Base-by-base conservation (phyloP, 2,888 invertebrate genomes). In the Priocnemis perturbator region DNA sequence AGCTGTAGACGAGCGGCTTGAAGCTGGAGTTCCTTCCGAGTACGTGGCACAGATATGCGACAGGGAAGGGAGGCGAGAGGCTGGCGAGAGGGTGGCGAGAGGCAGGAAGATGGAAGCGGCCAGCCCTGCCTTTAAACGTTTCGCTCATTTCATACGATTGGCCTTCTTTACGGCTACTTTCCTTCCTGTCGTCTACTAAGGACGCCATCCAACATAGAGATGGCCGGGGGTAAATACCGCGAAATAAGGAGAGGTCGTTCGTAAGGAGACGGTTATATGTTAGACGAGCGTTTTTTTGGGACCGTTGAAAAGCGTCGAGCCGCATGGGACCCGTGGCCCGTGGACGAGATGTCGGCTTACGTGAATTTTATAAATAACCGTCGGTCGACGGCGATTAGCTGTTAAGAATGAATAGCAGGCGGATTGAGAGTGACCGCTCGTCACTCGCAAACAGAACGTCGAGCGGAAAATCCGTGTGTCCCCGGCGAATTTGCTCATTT, bases 121-220 rank as follows among this genome's bases (percentile, higher is more conserved):
- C 11, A n/a, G 15, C 9, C 17, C 47, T 48, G 9, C 57, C 15
- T 7, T 23, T 58, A 52, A 60, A 21, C 58, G 72, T 37, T 14
- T 57, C 62, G 21, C 63, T 65, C 60, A 57, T 71, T 71, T 71
- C 20, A 58, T 62, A 59, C 71, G 67, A 73, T 62, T 52, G 55
- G 44, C 56, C 30, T 26, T 17, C 70, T 70, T 60, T 64, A 56
- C 47, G 60, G 14, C 20, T 9, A 21, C 26, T 56, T 68, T 58
- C 44, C 61, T 69, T 64, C 60, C 47, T 53, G 48, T 19, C 7
- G 48, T 52, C 19, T 3, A 3, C 9, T 3, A 37, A 67, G 44
- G 66, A 64, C 61, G 30, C 15, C 52, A 19, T 20, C 21, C 30
- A n/a, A 23, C 69, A 44, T 37, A 20, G 53, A 20, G 61, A 67